Evolutionary conservation across 2,113 vertebrate genomes (phyloP).

Genomic region (Micronisus gabar): DNA sequence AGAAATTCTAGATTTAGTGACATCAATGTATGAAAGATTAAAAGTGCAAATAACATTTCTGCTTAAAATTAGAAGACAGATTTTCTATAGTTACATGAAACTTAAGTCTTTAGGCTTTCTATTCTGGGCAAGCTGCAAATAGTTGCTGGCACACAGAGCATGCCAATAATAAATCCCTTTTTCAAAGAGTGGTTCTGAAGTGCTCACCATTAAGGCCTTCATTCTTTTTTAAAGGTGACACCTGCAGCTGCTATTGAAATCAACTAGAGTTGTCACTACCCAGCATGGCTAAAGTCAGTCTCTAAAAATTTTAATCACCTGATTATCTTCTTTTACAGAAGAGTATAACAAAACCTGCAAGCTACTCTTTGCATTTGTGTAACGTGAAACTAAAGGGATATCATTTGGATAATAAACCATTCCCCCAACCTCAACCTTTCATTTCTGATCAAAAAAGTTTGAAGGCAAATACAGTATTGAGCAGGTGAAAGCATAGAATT

Average conservation of each 20-base stretch:
- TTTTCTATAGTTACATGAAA: constrained; percentile 62
- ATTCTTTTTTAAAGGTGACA: constrained; percentile 58
- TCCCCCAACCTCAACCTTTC: not conserved
- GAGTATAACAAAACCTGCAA: not conserved
- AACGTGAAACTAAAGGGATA: not conserved
- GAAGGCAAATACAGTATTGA: not conserved
- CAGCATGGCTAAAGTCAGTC: not conserved
- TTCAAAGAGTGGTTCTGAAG: constrained; percentile 55
- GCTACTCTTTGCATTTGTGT: not conserved
- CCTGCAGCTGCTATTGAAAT: constrained; percentile 62
- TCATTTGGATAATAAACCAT: not conserved
- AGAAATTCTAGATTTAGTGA: constrained; percentile 66
- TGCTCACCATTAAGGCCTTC: constrained; percentile 17
- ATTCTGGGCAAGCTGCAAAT: constrained; percentile 60
- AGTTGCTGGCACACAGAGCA: constrained; percentile 55
- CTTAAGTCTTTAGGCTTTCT: constrained; percentile 60
- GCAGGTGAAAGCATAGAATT: not conserved
- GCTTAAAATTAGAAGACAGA: constrained; percentile 41
- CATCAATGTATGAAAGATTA: constrained; percentile 15
- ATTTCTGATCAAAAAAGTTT: not conserved
- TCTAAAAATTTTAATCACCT: not conserved
- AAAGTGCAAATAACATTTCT: constrained; percentile 4
- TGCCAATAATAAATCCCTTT: constrained; percentile 64
- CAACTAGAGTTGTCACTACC: constrained; percentile 16
- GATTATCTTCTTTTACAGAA: not conserved